phyloP scores from a whole-genome alignment of 2,797 vertebrate species.

The Acanthurus leucopareius region DNA sequence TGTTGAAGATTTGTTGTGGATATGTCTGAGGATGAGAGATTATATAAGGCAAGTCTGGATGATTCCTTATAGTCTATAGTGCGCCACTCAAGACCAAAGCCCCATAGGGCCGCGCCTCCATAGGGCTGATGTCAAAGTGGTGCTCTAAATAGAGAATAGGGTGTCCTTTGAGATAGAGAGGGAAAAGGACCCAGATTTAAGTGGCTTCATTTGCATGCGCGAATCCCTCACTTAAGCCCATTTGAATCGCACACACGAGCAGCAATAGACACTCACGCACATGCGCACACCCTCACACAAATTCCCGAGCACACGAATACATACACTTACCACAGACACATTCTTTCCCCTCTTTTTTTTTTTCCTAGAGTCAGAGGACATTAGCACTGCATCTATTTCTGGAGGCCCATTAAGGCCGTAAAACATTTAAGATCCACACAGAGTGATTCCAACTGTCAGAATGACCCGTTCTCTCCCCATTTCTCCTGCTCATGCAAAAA shows the following conservation, averaged over 20 bases:
- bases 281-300: conserved; percentile 36
- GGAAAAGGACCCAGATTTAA: conserved; percentile 73
- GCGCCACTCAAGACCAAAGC: conserved; percentile 67
- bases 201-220: conserved; percentile 81
- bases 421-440: conserved; percentile 84
- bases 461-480: conserved; percentile 75
- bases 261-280: conserved; percentile 43
- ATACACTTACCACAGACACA: conserved; percentile 61
- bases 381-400: conserved; percentile 85
- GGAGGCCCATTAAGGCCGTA: conserved; percentile 84
- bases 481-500: conserved; percentile 69
- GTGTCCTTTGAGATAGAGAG: conserved; percentile 73
- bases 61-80: conserved; percentile 71
- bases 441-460: conserved; percentile 82
- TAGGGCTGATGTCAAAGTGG: conserved; percentile 74
- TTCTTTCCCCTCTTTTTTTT: conserved; percentile 40
- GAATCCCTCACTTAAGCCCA: conserved; percentile 78
- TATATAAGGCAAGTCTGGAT: conserved; percentile 76
- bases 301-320: conserved; percentile 38
- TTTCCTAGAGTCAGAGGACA: conserved; percentile 77
- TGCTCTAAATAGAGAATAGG: conserved; percentile 81
- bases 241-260: conserved; percentile 56
- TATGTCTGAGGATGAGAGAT: conserved; percentile 73
- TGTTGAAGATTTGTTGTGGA: conserved; percentile 81
- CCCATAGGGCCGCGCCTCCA: conserved; percentile 61